These are phyloP conservation scores for Acanthosepion pharaonis DNA, from an alignment of 2,888 invertebrate species.

Conservation along the genomic window DNA sequence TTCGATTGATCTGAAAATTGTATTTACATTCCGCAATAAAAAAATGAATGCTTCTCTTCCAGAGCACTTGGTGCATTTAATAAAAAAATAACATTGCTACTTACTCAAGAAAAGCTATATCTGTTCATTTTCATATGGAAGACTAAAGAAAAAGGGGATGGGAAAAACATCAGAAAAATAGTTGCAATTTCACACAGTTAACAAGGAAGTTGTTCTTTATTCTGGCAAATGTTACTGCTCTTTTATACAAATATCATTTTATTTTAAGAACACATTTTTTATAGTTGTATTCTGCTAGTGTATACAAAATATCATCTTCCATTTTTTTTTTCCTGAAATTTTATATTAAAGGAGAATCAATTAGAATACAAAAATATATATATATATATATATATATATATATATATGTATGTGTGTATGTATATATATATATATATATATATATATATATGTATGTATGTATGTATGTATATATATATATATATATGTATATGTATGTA, in stretches of 20 bases:
- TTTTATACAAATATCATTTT: constrained; percentile 4
- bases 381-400: not conserved
- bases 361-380: not conserved
- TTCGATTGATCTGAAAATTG: not conserved
- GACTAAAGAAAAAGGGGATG: not conserved
- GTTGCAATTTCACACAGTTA: not conserved
- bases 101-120: not conserved
- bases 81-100: not conserved
- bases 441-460: no score
- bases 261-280: not conserved
- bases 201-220: not conserved
- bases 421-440: not conserved
- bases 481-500: no score
- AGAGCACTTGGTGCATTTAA: not conserved
- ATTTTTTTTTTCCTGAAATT: not conserved
- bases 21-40: not conserved
- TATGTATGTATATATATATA: no score
- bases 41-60: not conserved
- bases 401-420: not conserved
- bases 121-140: not conserved
- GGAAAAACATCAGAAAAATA: not conserved
- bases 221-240: not conserved
- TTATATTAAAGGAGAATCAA: not conserved
- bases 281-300: not conserved
- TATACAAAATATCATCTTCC: constrained; percentile 33